These are phyloP conservation scores for Dicyrtomina minuta DNA, from an alignment of 2,888 invertebrate genomes.

Conservation along the genomic window DNA sequence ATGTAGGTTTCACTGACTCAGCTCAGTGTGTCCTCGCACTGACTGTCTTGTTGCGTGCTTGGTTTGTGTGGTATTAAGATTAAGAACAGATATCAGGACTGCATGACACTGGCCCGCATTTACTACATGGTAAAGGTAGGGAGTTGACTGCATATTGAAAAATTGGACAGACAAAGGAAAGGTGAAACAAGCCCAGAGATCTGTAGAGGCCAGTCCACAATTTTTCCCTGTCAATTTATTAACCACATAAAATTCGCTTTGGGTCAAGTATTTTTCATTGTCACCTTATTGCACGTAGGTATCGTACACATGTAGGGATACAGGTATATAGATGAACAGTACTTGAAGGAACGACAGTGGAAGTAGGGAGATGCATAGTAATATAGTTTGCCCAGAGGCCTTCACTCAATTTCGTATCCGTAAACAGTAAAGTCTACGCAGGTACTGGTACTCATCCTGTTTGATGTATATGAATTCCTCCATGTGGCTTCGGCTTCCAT, in stretches of 20 bases:
- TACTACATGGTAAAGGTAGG: too few species aligned
- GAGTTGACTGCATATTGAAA: too few species aligned
- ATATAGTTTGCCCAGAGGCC: slow-evolving; percentile 18
- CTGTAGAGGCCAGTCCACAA: too few species aligned
- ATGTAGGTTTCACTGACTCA: too few species aligned
- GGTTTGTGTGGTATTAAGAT: too few species aligned
- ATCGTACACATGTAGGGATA: too few species aligned
- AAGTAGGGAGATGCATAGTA: not conserved
- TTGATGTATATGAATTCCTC: not conserved
- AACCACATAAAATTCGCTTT: slow-evolving; percentile 25
- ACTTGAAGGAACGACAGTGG: not conserved
- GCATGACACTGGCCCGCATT: too few species aligned
- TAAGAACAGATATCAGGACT: too few species aligned
- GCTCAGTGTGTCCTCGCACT: too few species aligned
- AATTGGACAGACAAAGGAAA: too few species aligned
- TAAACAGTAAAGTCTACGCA: not conserved
- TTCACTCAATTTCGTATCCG: not conserved
- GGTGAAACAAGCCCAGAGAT: too few species aligned
- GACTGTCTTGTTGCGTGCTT: too few species aligned
- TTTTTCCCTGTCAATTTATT: slow-evolving; percentile 18
- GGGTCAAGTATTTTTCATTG: slow-evolving; percentile 31
- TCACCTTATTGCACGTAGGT: slow-evolving; percentile 22
- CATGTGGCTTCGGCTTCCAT: not conserved
- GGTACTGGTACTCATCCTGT: not conserved
- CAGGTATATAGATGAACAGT: not conserved